Evolutionary conservation across 2,113 vertebrate genomes (phyloP).

Genomic region (Anolis carolinensis): DNA sequence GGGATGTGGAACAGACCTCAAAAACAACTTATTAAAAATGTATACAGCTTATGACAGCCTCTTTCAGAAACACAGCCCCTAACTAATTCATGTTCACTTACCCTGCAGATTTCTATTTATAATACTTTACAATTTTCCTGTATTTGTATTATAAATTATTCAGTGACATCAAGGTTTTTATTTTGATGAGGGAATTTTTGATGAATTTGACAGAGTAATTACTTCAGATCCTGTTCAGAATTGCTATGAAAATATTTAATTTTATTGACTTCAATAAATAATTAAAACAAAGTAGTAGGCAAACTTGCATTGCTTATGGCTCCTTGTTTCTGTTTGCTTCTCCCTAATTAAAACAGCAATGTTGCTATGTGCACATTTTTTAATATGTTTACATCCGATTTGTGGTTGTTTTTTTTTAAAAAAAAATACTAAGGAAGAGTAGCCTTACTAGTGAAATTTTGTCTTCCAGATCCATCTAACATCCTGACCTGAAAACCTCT

Average conservation of each 20-base stretch:
- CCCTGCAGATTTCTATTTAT: conserved; percentile 84
- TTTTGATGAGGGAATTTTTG: conserved; percentile 87
- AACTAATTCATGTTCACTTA: conserved; percentile 86
- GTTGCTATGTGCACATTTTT: conserved; percentile 66
- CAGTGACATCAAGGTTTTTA: conserved; percentile 84
- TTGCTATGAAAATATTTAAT: conserved; percentile 86
- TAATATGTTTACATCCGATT: conserved; percentile 75
- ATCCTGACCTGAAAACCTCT: not conserved
- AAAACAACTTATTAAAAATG: conserved; percentile 85
- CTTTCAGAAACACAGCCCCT: conserved; percentile 80
- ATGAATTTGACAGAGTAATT: conserved; percentile 89
- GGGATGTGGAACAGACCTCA: conserved; percentile 72
- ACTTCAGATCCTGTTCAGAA: conserved; percentile 83
- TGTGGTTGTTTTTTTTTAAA: conserved; percentile 11
- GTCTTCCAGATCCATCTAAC: not conserved
- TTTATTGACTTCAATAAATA: conserved; percentile 88
- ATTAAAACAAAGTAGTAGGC: conserved; percentile 78
- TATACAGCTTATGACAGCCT: conserved; percentile 80
- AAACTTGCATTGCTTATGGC: conserved; percentile 71
- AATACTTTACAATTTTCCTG: conserved; percentile 82
- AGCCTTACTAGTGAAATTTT: not conserved
- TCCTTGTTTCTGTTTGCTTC: conserved; percentile 80
- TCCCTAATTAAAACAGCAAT: conserved; percentile 83
- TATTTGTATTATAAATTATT: conserved; percentile 88
- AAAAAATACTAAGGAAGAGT: not conserved